Evolutionary conservation across 2,888 invertebrate species (phyloP).

Genomic region (Cyaniris semiargus): DNA sequence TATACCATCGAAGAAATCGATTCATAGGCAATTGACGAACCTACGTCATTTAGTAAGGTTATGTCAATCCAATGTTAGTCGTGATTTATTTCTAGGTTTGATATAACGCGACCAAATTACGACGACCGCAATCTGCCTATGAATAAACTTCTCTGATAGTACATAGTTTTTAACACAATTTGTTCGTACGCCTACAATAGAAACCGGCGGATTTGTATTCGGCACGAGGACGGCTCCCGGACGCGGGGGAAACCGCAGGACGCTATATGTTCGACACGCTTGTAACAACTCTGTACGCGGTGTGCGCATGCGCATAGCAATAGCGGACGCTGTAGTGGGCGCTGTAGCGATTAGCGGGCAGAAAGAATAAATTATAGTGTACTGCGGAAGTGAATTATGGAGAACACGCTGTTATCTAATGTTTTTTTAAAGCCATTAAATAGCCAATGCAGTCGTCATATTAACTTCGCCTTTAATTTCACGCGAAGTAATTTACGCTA

Average conservation of each 20-base stretch:
- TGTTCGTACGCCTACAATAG: background rate
- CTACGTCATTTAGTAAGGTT: no score
- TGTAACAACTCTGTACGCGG: background rate
- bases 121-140: no score
- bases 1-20: no score
- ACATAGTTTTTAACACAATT: background rate
- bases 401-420: no score
- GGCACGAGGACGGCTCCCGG: constrained; percentile 10
- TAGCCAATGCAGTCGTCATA: no score
- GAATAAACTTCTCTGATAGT: background rate
- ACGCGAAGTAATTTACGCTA: no score
- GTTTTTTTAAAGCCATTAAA: background rate
- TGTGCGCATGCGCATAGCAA: background rate
- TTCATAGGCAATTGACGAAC: no score
- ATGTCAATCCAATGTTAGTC: no score
- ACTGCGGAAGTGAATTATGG: no score
- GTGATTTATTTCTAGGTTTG: no score
- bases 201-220: constrained; percentile 15
- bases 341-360: background rate
- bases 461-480: no score
- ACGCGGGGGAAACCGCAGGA: constrained; percentile 19
- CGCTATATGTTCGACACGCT: constrained; percentile 12
- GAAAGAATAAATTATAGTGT: no score
- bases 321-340: background rate
- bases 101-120: background rate